Evolutionary conservation across 2,888 invertebrate genomes (phyloP).

Genomic region (Polylopha cassiicola): DNA sequence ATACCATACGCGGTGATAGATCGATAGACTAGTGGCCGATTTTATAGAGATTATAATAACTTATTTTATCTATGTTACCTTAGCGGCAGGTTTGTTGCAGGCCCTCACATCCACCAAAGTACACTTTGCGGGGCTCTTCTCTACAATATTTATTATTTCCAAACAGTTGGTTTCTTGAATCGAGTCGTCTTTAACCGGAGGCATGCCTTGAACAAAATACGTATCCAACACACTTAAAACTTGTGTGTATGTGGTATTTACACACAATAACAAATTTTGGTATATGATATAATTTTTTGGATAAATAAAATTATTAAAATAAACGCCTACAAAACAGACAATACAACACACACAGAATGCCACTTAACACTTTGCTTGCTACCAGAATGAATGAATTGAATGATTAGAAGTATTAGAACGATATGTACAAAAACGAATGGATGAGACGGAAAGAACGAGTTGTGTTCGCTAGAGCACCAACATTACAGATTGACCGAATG

Average conservation of each 20-base stretch:
- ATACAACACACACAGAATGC: not conserved
- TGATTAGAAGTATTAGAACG: not conserved
- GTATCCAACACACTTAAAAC: not conserved
- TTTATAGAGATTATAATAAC: constrained; percentile 3
- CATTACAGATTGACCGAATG: not conserved
- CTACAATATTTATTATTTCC: constrained; percentile 65
- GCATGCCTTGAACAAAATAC: constrained; percentile 58
- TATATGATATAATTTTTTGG: too few species aligned
- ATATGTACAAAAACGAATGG: constrained; percentile 9
- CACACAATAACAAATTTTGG: too few species aligned
- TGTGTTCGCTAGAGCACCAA: too few species aligned
- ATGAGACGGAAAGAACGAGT: not conserved
- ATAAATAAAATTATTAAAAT: too few species aligned
- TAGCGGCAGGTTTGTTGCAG: constrained; percentile 81
- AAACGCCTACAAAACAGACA: constrained; percentile 3
- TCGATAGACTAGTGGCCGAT: constrained; percentile 14
- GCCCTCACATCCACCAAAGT: constrained; percentile 80
- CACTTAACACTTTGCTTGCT: not conserved
- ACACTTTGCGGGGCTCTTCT: constrained; percentile 71
- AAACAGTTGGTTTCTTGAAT: constrained; percentile 68
- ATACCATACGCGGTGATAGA: constrained; percentile 12
- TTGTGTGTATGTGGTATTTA: too few species aligned
- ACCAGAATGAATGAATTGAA: not conserved
- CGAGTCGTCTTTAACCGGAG: constrained; percentile 72
- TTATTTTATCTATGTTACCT: constrained; percentile 65